phyloP scores from a whole-genome alignment of 2,888 invertebrate species.

The Iphiclides podalirius region DNA sequence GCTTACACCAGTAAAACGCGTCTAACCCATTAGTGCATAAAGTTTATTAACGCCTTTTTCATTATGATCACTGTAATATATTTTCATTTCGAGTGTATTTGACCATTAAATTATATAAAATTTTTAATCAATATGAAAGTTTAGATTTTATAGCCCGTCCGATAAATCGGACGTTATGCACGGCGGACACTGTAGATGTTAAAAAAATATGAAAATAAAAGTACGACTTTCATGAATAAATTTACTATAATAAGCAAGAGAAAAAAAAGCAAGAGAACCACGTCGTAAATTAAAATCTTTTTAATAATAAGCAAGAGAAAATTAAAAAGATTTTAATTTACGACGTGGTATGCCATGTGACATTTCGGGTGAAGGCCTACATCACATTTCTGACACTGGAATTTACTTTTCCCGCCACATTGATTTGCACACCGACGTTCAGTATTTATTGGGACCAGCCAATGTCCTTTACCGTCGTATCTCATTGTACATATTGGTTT shows the following conservation, averaged over 20 bases:
- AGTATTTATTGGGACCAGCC: constrained; percentile 17
- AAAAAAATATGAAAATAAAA: constrained; percentile 7
- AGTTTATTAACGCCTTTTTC: constrained; percentile 24
- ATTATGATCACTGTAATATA: constrained; percentile 19
- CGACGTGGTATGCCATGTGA: constrained; percentile 17
- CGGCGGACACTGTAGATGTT: constrained; percentile 7
- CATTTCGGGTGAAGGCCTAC: constrained; percentile 17
- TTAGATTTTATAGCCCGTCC: constrained; percentile 22
- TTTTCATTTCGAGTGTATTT: constrained; percentile 9
- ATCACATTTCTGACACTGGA: constrained; percentile 10
- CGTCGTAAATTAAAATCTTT: constrained; percentile 6
- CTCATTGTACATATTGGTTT: constrained; percentile 15
- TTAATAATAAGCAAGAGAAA: no score
- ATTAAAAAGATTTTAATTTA: constrained; percentile 9
- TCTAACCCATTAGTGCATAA: constrained; percentile 16
- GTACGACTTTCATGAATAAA: constrained; percentile 2
- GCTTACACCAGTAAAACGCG: no score
- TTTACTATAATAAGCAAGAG: constrained; percentile 5
- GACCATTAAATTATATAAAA: constrained; percentile 13
- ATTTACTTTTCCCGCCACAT: constrained; percentile 19
- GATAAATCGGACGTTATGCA: constrained; percentile 25
- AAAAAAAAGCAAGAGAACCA: no score
- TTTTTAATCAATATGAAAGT: constrained; percentile 11
- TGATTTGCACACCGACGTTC: constrained; percentile 21
- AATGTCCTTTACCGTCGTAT: constrained; percentile 19